Evolutionary conservation across 2,797 vertebrate species (phyloP).

Genomic region (Chelidonichthys spinosus): DNA sequence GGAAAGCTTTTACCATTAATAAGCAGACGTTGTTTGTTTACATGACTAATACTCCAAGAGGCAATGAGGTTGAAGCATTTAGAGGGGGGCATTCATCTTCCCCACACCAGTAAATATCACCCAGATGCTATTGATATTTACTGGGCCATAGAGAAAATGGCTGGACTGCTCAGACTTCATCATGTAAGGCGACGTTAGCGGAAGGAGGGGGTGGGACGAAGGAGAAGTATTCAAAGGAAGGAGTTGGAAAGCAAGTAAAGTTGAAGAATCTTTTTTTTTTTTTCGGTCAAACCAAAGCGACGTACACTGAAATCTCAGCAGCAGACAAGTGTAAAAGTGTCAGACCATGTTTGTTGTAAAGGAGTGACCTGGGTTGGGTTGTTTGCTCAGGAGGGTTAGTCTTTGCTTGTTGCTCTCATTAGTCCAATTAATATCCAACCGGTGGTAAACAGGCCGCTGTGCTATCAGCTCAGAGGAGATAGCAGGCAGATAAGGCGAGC

Average conservation of each 20-base stretch:
- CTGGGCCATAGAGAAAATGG: constrained; percentile 50
- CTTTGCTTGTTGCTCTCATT: constrained; percentile 56
- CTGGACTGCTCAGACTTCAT: constrained; percentile 44
- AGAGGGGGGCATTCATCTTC: constrained; percentile 76
- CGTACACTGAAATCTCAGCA: constrained; percentile 20
- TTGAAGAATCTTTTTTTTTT: not conserved
- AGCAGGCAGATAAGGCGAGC: constrained; percentile 41
- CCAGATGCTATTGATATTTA: constrained; percentile 74
- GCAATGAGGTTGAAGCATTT: constrained; percentile 81
- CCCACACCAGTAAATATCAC: constrained; percentile 78
- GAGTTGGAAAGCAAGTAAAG: not conserved
- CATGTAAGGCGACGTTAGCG: constrained; percentile 20
- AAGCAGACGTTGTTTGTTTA: constrained; percentile 83
- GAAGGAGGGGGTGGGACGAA: constrained; percentile 9
- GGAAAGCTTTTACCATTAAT: constrained; percentile 84
- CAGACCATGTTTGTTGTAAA: constrained; percentile 29
- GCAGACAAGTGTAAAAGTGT: constrained; percentile 1
- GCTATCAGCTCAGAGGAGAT: constrained; percentile 12
- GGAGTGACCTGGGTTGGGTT: constrained; percentile 41
- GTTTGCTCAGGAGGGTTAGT: constrained; percentile 67
- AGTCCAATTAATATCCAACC: constrained; percentile 61
- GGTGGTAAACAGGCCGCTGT: constrained; percentile 48
- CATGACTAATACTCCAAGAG: constrained; percentile 79
- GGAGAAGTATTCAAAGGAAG: constrained; percentile 5
- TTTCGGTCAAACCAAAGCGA: constrained; percentile 16